Conservation (phyloP, 2,797 vertebrate genomes). For the Microcaecilia unicolor region DNA sequence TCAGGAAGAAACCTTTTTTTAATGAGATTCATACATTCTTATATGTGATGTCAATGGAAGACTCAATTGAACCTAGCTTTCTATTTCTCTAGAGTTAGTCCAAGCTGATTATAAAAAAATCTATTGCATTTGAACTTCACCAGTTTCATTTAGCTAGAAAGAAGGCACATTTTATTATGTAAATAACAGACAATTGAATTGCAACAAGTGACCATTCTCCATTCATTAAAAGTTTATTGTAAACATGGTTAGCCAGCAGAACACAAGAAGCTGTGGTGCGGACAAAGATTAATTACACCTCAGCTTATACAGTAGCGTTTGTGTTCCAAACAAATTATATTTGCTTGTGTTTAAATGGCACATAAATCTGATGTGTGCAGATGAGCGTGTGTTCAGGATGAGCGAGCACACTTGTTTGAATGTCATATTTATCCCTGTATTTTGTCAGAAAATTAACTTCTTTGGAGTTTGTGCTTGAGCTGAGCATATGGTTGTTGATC, state of each 20-base stretch:
- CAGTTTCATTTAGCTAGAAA: background rate
- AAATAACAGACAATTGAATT: background rate
- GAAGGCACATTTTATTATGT: background rate
- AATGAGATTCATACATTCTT: too few species aligned
- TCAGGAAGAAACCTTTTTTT: too few species aligned
- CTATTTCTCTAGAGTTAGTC: too few species aligned
- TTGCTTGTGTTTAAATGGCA: conserved; percentile 75
- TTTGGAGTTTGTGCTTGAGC: conserved; percentile 93
- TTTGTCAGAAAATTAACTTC: conserved; percentile 99
- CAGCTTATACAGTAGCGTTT: conserved; percentile 61
- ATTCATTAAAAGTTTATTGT: conserved; percentile 54
- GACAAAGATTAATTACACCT: conserved; percentile 75
- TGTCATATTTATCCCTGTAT: conserved; percentile 99
- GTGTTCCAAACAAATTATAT: conserved; percentile 76
- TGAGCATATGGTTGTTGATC: conserved; percentile 98
- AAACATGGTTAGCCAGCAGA: conserved; percentile 36
- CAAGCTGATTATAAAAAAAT: too few species aligned
- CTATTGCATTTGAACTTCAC: too few species aligned
- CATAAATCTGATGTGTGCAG: conserved; percentile 81
- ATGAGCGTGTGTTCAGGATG: conserved; percentile 91
- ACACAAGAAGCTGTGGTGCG: conserved; percentile 49
- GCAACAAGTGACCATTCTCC: conserved; percentile 41
- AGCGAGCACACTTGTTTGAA: conserved; percentile 99
- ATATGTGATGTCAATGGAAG: too few species aligned
- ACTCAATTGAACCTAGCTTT: too few species aligned